Evolutionary conservation across 2,888 invertebrate genomes (phyloP).

Genomic region (Lathronympha strigana): DNA sequence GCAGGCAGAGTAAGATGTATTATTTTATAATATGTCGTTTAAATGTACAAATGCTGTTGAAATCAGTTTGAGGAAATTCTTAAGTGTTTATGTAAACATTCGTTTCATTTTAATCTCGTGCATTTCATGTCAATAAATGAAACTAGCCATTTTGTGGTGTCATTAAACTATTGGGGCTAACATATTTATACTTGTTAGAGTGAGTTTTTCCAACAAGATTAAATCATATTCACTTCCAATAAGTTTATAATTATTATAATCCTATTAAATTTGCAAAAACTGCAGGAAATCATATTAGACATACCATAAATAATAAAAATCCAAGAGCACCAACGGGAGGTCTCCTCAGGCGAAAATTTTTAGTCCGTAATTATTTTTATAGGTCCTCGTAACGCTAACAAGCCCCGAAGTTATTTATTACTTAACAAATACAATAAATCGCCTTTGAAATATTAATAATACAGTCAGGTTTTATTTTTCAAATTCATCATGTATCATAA

Average conservation of each 20-base stretch:
- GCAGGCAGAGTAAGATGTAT: too few species aligned
- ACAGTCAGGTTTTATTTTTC: constrained; percentile 50
- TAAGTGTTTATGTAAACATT: too few species aligned
- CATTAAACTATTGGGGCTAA: background rate
- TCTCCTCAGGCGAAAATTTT: constrained; percentile 42
- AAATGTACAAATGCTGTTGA: too few species aligned
- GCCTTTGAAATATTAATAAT: constrained; percentile 62
- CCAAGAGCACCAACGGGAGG: constrained; percentile 42
- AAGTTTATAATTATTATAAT: constrained; percentile 13
- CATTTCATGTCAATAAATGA: too few species aligned
- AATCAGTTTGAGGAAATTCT: too few species aligned
- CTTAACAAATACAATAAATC: constrained; percentile 68
- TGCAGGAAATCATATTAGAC: constrained; percentile 28
- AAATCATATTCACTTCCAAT: background rate
- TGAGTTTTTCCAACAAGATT: too few species aligned
- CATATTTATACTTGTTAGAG: too few species aligned
- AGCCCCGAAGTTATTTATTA: constrained; percentile 59
- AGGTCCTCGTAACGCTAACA: constrained; percentile 56
- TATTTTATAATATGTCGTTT: too few species aligned
- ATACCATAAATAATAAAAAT: constrained; percentile 36
- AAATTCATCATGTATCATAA: constrained; percentile 51
- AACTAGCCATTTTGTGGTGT: too few species aligned
- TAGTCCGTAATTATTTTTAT: constrained; percentile 52
- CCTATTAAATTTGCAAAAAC: constrained; percentile 23
- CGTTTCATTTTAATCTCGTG: too few species aligned